A percentile compares a stretch with the other conserved stretches of the same genome.
Evolutionary conservation across 2,113 vertebrate genomes (phyloP).

Genomic region (Sinocyclocheilus maitianheensis): DNA sequence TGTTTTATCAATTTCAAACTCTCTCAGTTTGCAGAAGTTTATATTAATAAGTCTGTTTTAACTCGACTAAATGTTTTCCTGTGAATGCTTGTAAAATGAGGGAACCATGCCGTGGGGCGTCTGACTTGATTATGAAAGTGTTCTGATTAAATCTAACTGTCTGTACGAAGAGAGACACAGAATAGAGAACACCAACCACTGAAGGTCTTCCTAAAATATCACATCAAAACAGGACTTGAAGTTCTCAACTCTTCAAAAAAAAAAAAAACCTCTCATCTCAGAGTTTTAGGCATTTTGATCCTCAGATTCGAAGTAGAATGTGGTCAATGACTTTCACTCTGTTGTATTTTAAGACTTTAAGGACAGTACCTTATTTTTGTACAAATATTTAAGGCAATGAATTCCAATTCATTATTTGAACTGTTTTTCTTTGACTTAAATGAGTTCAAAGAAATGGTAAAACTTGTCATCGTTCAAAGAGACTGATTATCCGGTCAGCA

Average conservation of each 20-base stretch:
- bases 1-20: not conserved
- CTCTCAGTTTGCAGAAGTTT: not conserved
- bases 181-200: not conserved
- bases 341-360: not conserved
- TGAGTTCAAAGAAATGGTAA: not conserved
- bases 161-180: not conserved
- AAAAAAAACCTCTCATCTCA: not conserved
- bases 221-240: slow-evolving; percentile 10
- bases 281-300: not conserved
- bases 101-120: not conserved
- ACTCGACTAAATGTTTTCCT: slow-evolving; percentile 10
- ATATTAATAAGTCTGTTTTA: not conserved
- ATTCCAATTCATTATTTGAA: not conserved
- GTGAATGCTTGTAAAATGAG: not conserved
- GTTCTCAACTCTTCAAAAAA: slow-evolving; percentile 3
- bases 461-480: not conserved
- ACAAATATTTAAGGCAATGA: not conserved
- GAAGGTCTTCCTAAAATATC: slow-evolving; percentile 48
- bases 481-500: too few species aligned
- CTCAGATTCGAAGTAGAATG: not conserved
- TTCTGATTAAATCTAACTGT: not conserved
- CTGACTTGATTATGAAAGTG: not conserved
- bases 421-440: not conserved
- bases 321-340: not conserved
- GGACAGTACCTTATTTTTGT: not conserved